Base-by-base conservation (phyloP, 2,797 vertebrate species). In the Gymnoscopelus microlampas region DNA sequence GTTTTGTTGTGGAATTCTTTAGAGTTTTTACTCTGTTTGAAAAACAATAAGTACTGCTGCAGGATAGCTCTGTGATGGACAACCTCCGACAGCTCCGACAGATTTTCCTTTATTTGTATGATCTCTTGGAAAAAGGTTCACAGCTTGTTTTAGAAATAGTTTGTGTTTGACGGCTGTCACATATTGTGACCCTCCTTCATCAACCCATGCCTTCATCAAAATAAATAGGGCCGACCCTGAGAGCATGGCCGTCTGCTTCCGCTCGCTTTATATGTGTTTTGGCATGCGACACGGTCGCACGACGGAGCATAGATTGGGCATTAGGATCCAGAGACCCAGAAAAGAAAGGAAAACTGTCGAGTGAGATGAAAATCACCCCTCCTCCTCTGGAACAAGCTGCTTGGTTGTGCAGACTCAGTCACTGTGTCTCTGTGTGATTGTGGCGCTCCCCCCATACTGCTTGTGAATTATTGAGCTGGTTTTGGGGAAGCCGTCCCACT, bases 401-500 rank as follows among this genome's bases (percentile, higher is more conserved):
- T 57, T 24, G 66, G 61, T 54, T 57, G 24, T 53, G 64, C 13
- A 53, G 49, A 8, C 7, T 53, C 15, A 47, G 54, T 63, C 53
- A 9, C 56, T 64, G 53, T 63, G 35, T 72, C 50, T 8, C 19
- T 9, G 19, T 53, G 49, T 53, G 49, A 53, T 60, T 60, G 24
- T 14, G 35, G 6, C 6, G 9, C 73, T 73, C 39, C 7, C 9
- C 48, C 51, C 77, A 63, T 51, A 50, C 70, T 29, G 47, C 63
- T 71, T 63, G 71, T 84, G 62, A 85, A 81, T 88, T 71, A 87
- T 86, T 81, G 66, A 87, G 73, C 67, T 64, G 70, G 48, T 75
- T 89, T 86, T 77, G 82, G 86, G 87, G 79, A 90, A 82, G 73
- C 84, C 78, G 70, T 79, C 78, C 78, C 71, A 58, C 81, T 10